Evolutionary conservation across 2,797 vertebrate genomes (phyloP).

Genomic region (Hippoglossus hippoglossus): DNA sequence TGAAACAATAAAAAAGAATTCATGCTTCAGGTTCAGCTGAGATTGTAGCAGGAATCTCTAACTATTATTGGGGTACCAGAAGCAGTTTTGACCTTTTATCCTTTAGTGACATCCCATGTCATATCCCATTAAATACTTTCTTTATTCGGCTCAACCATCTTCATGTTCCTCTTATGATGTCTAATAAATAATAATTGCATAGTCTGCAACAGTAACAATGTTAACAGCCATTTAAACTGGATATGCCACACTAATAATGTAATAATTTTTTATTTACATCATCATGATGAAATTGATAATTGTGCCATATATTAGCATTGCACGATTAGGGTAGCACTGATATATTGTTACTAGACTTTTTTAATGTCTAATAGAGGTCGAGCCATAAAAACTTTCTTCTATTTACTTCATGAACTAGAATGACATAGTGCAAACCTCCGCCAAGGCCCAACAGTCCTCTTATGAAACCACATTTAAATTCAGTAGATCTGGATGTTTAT

Average conservation of each 20-base stretch:
- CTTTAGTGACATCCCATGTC: background rate
- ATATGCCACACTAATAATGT: constrained; percentile 1
- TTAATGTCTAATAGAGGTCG: background rate
- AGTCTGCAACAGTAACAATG: background rate
- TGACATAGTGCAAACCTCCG: too few relatives aligned
- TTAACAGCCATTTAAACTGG: background rate
- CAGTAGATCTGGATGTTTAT: too few relatives aligned
- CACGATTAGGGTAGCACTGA: background rate
- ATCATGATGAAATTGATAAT: background rate
- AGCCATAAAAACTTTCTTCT: background rate
- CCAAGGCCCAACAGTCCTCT: too few relatives aligned
- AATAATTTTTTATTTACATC: constrained; percentile 1
- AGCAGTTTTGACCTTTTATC: background rate
- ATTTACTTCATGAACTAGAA: background rate
- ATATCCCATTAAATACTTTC: background rate
- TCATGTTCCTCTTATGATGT: background rate
- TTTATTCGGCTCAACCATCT: background rate
- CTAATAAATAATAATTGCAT: background rate
- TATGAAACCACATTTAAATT: too few relatives aligned
- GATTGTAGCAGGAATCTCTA: background rate
- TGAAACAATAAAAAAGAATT: background rate
- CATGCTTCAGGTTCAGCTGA: background rate
- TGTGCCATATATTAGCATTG: background rate
- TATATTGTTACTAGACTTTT: background rate
- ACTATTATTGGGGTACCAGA: background rate